Percentiles rank a stretch among this genome's conserved stretches.
Evolutionary conservation across 2,113 vertebrate genomes (phyloP).

Genomic region (Melanocharis versteri): DNA sequence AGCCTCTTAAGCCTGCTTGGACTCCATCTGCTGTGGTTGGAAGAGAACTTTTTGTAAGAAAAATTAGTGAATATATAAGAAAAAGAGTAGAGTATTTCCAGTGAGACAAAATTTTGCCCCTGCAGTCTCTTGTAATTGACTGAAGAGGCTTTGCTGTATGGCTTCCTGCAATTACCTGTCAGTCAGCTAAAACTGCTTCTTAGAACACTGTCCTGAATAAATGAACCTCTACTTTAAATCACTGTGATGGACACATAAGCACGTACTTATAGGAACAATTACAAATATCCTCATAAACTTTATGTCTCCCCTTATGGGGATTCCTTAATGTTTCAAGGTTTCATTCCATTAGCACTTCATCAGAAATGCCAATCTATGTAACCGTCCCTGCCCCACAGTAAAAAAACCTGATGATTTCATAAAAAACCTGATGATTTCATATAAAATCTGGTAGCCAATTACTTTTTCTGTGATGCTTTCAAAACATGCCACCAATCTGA

Average conservation of each 20-base stretch:
- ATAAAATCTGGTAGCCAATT: background rate
- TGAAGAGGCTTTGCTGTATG: background rate
- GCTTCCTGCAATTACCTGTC: background rate
- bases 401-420: background rate
- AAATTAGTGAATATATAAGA: background rate
- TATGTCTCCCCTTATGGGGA: background rate
- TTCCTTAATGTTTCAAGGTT: background rate
- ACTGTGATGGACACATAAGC: background rate
- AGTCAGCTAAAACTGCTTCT: background rate
- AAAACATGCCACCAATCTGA: background rate
- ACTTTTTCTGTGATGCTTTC: background rate
- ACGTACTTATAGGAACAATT: background rate
- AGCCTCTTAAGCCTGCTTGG: background rate
- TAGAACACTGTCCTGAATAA: background rate
- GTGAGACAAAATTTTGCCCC: background rate
- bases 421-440: background rate
- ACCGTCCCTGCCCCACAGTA: background rate
- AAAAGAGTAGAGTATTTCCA: background rate
- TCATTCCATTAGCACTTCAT: background rate
- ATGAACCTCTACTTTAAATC: background rate
- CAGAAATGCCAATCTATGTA: background rate
- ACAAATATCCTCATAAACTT: background rate
- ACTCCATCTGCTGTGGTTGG: background rate
- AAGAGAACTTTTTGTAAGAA: background rate
- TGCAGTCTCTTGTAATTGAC: background rate